phyloP scores from a whole-genome alignment of 2,113 vertebrate species.

The Mustela lutreola region DNA sequence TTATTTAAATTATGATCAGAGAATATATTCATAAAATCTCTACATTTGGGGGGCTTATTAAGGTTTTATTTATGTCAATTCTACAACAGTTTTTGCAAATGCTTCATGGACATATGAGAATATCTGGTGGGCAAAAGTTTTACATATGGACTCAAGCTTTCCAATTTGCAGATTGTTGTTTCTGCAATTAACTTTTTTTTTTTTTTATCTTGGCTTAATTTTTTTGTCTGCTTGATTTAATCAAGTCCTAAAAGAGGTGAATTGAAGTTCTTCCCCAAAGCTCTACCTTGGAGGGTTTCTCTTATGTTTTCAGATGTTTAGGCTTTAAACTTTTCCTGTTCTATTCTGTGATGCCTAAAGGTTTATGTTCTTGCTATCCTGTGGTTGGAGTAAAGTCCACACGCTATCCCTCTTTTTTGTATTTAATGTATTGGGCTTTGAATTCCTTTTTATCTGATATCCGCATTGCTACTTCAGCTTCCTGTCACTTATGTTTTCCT shows the following conservation, averaged over 20 bases:
- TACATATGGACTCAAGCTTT: neutral
- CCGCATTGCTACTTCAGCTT: neutral
- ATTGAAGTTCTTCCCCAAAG: neutral
- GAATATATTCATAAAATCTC: neutral
- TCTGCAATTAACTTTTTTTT: neutral
- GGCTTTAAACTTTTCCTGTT: neutral
- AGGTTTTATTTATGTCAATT: conserved; percentile 17
- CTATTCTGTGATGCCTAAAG: neutral
- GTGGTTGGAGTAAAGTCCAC: neutral
- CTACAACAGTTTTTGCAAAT: neutral
- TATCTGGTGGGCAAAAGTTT: neutral
- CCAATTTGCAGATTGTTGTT: neutral
- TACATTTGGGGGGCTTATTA: neutral
- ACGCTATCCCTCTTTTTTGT: neutral
- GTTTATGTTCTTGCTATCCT: neutral
- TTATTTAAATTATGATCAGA: conserved; percentile 26
- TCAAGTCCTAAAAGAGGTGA: neutral
- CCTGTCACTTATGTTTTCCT: neutral
- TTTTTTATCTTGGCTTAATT: neutral
- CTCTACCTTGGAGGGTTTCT: neutral
- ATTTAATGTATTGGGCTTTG: neutral
- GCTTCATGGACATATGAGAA: neutral
- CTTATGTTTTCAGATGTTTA: neutral
- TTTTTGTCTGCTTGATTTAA: conserved; percentile 24
- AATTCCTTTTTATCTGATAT: neutral